Conservation (phyloP, 2,888 invertebrate species). For the Ectemnius cavifrons region DNA sequence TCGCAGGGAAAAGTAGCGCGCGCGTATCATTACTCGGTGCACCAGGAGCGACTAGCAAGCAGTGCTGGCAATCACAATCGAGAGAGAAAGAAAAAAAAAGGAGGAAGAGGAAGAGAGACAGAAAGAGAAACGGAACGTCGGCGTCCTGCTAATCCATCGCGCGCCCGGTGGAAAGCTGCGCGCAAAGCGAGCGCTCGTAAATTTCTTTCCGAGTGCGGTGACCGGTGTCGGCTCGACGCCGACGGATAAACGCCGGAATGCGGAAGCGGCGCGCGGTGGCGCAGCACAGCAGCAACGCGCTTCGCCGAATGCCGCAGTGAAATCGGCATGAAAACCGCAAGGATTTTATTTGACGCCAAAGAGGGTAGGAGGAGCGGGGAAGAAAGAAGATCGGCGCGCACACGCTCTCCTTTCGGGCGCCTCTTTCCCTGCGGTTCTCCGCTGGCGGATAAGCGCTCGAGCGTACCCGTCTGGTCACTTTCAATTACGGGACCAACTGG, state of each 20-base stretch:
- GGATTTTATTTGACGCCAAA: constrained; percentile 61
- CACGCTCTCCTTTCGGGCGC: constrained; percentile 25
- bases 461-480: constrained; percentile 41
- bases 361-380: constrained; percentile 34
- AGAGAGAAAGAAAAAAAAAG: no score
- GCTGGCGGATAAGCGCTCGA: constrained; percentile 31
- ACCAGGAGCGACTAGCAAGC: no score
- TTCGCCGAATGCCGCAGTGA: constrained; percentile 62
- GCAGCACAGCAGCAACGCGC: constrained; percentile 28
- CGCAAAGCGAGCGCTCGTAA: constrained; percentile 42
- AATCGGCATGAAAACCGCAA: constrained; percentile 65
- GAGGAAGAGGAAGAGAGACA: no score
- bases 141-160: no score
- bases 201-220: constrained; percentile 60
- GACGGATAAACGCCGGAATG: constrained; percentile 60
- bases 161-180: no score
- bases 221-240: constrained; percentile 38
- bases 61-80: no score
- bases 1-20: no score
- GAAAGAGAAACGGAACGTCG: no score
- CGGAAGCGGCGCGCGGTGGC: constrained; percentile 46
- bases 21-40: no score
- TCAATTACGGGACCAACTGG: constrained; percentile 42
- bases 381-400: no score
- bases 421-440: constrained; percentile 26